phyloP scores from a whole-genome alignment of 64 coral and sea anemone genomes.

The Montipora capricornis region DNA sequence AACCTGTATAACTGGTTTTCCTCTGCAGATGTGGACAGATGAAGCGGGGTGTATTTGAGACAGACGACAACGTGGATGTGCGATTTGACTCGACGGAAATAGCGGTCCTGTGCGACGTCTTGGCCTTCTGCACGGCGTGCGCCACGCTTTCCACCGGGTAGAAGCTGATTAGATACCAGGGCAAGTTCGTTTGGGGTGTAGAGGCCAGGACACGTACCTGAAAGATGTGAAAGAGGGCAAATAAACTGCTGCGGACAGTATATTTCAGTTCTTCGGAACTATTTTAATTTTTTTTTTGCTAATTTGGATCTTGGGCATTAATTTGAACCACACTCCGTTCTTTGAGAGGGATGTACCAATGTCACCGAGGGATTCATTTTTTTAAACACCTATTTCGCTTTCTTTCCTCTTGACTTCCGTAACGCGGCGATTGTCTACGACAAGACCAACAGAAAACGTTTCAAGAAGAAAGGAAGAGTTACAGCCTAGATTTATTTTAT shows the following conservation, averaged over 20 bases:
- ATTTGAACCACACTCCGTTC: too few species aligned
- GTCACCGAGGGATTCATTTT: too few species aligned
- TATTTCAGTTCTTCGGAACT: too few species aligned
- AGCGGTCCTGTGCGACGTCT: constrained; percentile 92
- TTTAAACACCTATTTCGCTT: too few species aligned
- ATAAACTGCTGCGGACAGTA: background rate
- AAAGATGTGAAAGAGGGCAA: background rate
- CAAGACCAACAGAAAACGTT: too few species aligned
- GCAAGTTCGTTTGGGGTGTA: constrained; percentile 87
- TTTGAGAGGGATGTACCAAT: too few species aligned
- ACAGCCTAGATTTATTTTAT: too few species aligned
- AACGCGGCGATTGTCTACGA: too few species aligned
- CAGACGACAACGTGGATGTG: constrained; percentile 90
- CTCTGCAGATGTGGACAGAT: background rate
- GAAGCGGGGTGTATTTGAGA: constrained; percentile 59
- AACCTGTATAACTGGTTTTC: constrained; percentile 68
- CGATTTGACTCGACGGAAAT: constrained; percentile 88
- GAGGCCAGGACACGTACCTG: constrained; percentile 94
- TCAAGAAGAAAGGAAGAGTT: too few species aligned
- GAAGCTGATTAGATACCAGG: constrained; percentile 89
- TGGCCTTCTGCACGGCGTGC: constrained; percentile 81
- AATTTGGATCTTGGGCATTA: too few species aligned
- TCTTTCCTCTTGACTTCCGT: too few species aligned
- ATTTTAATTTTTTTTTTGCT: too few species aligned
- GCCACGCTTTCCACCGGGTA: constrained; percentile 85